Conservation (phyloP, 1,140 invertebrate genomes). For the Aphaenogaster ashmeadi region DNA sequence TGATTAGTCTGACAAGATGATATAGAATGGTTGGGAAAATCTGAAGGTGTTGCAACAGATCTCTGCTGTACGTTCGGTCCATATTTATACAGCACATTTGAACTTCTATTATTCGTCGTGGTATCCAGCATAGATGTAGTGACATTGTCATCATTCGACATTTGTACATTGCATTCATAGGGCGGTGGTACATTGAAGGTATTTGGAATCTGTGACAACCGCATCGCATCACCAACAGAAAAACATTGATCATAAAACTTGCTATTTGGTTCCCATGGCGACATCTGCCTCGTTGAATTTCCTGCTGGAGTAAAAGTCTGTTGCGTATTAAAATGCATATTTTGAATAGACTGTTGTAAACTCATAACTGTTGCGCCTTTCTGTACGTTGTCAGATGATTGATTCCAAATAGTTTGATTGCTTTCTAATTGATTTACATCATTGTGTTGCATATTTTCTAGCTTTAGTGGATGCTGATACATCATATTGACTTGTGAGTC, state of each 20-base stretch:
- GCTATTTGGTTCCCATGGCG: not conserved
- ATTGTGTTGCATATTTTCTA: not conserved
- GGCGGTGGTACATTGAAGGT: not conserved
- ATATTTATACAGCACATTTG: constrained; percentile 50
- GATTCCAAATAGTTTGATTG: not conserved
- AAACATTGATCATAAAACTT: constrained; percentile 30
- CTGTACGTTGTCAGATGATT: not conserved
- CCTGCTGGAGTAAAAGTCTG: not conserved
- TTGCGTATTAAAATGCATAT: constrained; percentile 13
- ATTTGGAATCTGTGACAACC: not conserved
- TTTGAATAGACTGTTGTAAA: constrained; percentile 31
- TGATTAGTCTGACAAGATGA: not conserved
- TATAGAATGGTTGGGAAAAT: constrained; percentile 42
- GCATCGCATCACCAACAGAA: not conserved
- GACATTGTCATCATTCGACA: constrained; percentile 5
- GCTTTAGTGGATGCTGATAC: not conserved
- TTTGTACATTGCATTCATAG: constrained; percentile 24
- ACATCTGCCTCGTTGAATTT: not conserved
- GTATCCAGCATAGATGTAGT: not conserved
- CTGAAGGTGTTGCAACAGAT: constrained; percentile 36
- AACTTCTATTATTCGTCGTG: not conserved
- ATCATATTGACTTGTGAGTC: not conserved
- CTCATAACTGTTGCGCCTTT: not conserved
- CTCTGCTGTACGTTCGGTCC: constrained; percentile 49
- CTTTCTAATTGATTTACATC: not conserved